Base-by-base conservation (phyloP, 2,113 vertebrate species). In the Manacus vitellinus region DNA sequence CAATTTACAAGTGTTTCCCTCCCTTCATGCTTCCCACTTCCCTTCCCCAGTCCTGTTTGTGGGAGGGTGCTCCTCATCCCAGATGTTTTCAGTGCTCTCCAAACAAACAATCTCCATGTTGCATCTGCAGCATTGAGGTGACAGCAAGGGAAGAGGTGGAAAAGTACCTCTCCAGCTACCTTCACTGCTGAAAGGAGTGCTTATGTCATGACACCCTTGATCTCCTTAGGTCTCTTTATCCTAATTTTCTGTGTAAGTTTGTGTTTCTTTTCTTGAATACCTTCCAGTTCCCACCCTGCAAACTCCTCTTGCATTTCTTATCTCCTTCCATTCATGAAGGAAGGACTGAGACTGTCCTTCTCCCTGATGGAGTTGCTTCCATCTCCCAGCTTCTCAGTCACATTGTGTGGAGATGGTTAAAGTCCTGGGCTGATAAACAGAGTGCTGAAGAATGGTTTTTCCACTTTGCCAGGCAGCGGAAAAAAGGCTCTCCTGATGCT, bases 381-480 rank as follows among this genome's bases (percentile, higher is more conserved):
- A 43, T 21, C 44, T 78, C 72, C 30, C 35, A 10, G 44, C 23
- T 51, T 84, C 86, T 81, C 43, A 8, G 3, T 37, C 76, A 28
- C 27, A 2, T 12, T 10, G 35, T 11, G 67, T 6, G 16, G 88
- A 86, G 63, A 31, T 39, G 76, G 51, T 71, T 14, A 67, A 75
- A 24, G 39, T 80, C 35, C 12, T 0, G 0, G 33, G 10, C 46
- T 77, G 62, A 76, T 24, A 92, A 92, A 89, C 87, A 96, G 54
- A 0, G 20, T 15, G 46, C 49, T 85, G 81, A 94, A 56, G 89
- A 73, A 94, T 68, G 59, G 56, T 85, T 94, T 95, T 96, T 89
- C 87, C 92, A 65, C 78, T 96, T 90, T 96, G 93, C 95, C 92
- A 94, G 82, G 87, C 94, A 96, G 94, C 87, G 0, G 87, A 30